phyloP scores from a whole-genome alignment of 2,797 vertebrate genomes.

The Rhinichthys osculus region DNA sequence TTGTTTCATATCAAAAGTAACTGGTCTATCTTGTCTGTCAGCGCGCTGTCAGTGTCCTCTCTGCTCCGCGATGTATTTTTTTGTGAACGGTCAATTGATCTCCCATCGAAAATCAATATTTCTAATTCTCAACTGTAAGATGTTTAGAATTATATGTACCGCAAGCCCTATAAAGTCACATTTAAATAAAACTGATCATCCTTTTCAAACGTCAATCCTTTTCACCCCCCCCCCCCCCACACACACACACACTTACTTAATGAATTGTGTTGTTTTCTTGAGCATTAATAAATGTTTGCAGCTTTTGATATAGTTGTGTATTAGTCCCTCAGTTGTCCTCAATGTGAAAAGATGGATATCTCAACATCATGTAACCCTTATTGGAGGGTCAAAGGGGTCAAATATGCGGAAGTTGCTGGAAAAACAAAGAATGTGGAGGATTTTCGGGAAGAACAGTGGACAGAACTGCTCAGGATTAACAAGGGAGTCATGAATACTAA shows the following conservation, averaged over 20 bases:
- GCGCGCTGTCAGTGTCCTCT: no score
- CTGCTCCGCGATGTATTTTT: no score
- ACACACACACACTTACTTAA: no score
- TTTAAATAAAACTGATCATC: no score
- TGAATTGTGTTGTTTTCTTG: neutral
- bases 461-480: neutral
- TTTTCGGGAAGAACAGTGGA: neutral
- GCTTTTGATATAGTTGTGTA: neutral
- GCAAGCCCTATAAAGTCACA: no score
- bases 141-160: neutral
- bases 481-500: neutral
- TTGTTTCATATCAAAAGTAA: no score
- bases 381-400: neutral
- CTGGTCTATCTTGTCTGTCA: no score
- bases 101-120: neutral
- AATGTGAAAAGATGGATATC: neutral
- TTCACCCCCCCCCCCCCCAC: no score
- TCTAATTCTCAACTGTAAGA: neutral
- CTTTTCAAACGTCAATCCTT: no score
- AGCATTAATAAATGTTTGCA: neutral
- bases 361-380: neutral
- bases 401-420: neutral
- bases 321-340: neutral
- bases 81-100: neutral
- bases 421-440: neutral